phyloP scores from a whole-genome alignment of 2,797 vertebrate genomes.

The Bovichtus diacanthus region DNA sequence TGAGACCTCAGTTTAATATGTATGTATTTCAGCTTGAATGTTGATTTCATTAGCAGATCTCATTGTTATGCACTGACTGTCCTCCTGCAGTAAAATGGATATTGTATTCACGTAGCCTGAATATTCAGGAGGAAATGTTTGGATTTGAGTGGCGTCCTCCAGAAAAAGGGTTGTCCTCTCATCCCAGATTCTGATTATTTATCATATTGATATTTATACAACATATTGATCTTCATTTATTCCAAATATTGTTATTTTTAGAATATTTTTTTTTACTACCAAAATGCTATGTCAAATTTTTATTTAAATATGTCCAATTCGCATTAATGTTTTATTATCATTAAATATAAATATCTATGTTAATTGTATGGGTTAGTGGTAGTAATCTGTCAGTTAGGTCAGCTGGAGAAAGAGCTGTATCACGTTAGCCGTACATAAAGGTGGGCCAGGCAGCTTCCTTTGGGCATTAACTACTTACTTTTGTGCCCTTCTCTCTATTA shows the following conservation, averaged over 20 bases:
- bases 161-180: slow-evolving; percentile 7
- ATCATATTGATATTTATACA: not conserved
- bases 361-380: not conserved
- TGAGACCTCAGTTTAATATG: slow-evolving; percentile 91
- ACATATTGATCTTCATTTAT: not conserved
- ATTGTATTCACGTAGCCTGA: slow-evolving; percentile 89
- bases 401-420: not conserved
- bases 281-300: not conserved
- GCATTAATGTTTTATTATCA: not conserved
- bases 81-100: slow-evolving; percentile 94
- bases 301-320: not conserved
- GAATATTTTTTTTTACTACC: not conserved
- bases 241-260: not conserved
- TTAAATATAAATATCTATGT: not conserved
- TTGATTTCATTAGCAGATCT: slow-evolving; percentile 95
- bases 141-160: slow-evolving; percentile 41
- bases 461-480: not conserved
- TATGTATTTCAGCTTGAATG: slow-evolving; percentile 93
- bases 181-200: slow-evolving; percentile 18
- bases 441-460: not conserved
- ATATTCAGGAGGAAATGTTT: slow-evolving; percentile 59
- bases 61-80: slow-evolving; percentile 95
- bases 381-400: not conserved
- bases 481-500: not conserved
- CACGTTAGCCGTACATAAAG: not conserved